Evolutionary conservation across 2,888 invertebrate species (phyloP), one percentile per base, ranked within the genome.

Genomic region (Himalopsyche anomala): DNA sequence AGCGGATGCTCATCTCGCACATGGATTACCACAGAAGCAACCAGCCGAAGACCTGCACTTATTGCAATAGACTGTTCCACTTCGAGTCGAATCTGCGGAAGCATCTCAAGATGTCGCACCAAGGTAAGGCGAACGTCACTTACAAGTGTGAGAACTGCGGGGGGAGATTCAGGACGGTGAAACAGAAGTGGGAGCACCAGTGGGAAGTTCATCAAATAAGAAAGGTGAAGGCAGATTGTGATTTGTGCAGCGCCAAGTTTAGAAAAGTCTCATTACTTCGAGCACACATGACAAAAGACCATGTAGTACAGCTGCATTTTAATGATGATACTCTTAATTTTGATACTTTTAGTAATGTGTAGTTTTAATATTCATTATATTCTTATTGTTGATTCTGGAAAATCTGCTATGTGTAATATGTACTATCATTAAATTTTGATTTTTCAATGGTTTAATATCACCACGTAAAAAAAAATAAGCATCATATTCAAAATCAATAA

Each of bases 181-280:
- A 91, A 84, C 91, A 91, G 40, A 93, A 93, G 81, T 93, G 93
- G 93, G 93, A 93, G 45, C 93, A 93, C 85, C 93, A 93, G 82
- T 93, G 93, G 93, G 81, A 84, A 0, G 89, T 91, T 0, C 93
- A 93, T 87, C 91, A 91, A n/a, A 91, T 92, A 0, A 91, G 93
- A 87, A 93, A 93, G 88, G 90, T 90, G 87, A 91, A 92, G 0
- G 91, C 92, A 0, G 93, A 93, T 87, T 93, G 93, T 80, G 83
- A 90, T 11, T 87, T 91, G 0, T 93, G 93, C 81, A 91, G 90
- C 0, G 90, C 91, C 0, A 91, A 92, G 89, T 93, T 92, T 85
- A 90, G 93, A 79, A 93, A 93, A 85, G 45, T 87, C n/a, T 88
- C 87, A 28, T 81, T 88, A 55, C 51, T 88, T 51, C 83, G 87